Conservation (phyloP, 2,797 vertebrate genomes). For the Catharus ustulatus region DNA sequence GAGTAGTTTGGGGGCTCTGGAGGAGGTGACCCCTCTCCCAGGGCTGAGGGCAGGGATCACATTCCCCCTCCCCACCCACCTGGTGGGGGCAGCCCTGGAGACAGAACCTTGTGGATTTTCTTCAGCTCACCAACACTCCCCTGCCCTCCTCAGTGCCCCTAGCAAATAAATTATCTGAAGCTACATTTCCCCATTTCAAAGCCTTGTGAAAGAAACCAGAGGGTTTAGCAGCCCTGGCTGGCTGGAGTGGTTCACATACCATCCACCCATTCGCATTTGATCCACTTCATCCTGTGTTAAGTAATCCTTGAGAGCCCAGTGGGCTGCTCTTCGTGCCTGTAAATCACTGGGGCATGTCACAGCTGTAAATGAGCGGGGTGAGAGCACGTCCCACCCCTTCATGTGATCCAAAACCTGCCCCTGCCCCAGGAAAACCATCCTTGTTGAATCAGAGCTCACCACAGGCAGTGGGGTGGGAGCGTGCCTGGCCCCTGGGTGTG, state of each 20-base stretch:
- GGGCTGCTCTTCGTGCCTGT: not conserved
- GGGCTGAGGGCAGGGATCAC: not conserved
- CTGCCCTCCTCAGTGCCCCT: not conserved
- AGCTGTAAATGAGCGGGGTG: not conserved
- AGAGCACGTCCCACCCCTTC: not conserved
- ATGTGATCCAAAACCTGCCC: accelerated
- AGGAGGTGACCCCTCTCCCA: not conserved
- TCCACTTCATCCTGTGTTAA: conserved; percentile 20
- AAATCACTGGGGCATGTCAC: conserved; percentile 4
- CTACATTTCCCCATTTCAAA: conserved; percentile 27
- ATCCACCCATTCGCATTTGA: conserved; percentile 6
- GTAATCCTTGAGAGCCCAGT: conserved; percentile 9
- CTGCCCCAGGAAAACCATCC: not conserved
- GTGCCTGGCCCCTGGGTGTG: accelerated
- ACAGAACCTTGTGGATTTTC: not conserved
- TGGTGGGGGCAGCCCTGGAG: not conserved
- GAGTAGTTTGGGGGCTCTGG: not conserved
- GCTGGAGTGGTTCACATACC: conserved; percentile 35
- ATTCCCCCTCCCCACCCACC: accelerated
- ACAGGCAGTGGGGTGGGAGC: accelerated
- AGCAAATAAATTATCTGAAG: conserved; percentile 34
- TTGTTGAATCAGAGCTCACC: not conserved
- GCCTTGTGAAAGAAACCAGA: conserved; percentile 49
- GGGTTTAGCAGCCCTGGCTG: conserved; percentile 30
- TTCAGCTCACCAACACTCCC: not conserved